Evolutionary conservation across 2,797 vertebrate genomes (phyloP).

Genomic region (Caiman crocodilus): DNA sequence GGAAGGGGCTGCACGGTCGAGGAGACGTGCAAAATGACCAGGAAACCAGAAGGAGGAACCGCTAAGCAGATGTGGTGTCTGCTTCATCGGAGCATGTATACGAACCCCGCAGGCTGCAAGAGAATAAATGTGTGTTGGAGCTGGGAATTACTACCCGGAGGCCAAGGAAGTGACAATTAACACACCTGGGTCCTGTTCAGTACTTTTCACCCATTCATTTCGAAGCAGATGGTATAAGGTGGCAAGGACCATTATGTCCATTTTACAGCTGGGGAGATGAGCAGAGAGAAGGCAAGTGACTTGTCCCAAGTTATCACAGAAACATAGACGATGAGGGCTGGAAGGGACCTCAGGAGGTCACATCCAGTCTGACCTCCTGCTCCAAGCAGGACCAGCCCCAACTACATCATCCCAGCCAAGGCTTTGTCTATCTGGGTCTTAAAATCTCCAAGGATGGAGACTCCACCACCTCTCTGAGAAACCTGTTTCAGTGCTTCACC

Average conservation of each 20-base stretch:
- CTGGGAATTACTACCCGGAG: not conserved
- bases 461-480: too few relatives aligned
- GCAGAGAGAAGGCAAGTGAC: not conserved
- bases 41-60: conserved; percentile 15
- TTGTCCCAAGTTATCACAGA: not conserved
- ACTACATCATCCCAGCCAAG: too few relatives aligned
- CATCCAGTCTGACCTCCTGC: too few relatives aligned
- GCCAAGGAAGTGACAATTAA: too few relatives aligned
- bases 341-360: too few relatives aligned
- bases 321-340: not conserved
- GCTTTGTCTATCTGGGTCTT: too few relatives aligned
- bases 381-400: too few relatives aligned
- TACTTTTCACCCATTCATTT: not conserved
- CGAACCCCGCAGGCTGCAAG: not conserved
- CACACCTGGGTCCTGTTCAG: not conserved
- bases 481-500: too few relatives aligned
- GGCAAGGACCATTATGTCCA: not conserved
- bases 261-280: not conserved
- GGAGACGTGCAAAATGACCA: not conserved
- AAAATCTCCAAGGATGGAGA: too few relatives aligned
- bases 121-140: not conserved
- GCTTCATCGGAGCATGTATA: not conserved
- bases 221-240: not conserved
- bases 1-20: conserved; percentile 17
- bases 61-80: conserved; percentile 11